Conservation (phyloP, 2,797 vertebrate genomes). For the Arctocebus calabarensis region DNA sequence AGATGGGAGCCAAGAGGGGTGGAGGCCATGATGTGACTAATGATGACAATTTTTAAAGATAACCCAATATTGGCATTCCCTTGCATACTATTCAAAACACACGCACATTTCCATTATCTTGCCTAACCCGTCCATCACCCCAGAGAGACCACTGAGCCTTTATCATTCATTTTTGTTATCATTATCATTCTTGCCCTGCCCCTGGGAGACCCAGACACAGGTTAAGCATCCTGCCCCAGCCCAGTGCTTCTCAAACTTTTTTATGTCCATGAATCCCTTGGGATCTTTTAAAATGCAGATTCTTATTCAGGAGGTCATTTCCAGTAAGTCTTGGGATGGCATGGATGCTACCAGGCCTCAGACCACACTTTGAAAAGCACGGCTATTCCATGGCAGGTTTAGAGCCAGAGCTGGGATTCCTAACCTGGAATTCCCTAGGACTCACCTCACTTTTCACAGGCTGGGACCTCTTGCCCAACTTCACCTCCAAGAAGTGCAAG, state of each 20-base stretch:
- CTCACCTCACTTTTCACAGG: constrained; percentile 96
- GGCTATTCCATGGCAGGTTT: accelerated
- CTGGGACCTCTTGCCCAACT: constrained; percentile 93
- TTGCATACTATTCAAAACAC: constrained; percentile 21
- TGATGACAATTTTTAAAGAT: neutral
- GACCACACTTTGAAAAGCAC: neutral
- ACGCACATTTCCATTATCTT: neutral
- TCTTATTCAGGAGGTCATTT: neutral
- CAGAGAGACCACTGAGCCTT: neutral
- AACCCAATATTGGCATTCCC: neutral
- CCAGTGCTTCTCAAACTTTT: neutral
- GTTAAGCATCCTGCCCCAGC: neutral
- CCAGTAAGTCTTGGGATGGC: neutral
- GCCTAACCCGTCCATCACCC: neutral
- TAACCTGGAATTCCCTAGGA: neutral
- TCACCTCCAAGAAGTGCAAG: constrained; percentile 94
- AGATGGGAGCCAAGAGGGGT: neutral
- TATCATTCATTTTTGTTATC: neutral
- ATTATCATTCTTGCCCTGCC: neutral
- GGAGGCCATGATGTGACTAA: neutral
- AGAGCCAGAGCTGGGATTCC: neutral
- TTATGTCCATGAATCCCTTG: neutral
- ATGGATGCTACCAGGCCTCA: neutral
- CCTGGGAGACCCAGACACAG: neutral
- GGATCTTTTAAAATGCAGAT: neutral